Evolutionary conservation across 92 coral and sea anemone genomes (phyloP), one percentile per base, ranked within the genome.

Genomic region (Porites cylindrica): DNA sequence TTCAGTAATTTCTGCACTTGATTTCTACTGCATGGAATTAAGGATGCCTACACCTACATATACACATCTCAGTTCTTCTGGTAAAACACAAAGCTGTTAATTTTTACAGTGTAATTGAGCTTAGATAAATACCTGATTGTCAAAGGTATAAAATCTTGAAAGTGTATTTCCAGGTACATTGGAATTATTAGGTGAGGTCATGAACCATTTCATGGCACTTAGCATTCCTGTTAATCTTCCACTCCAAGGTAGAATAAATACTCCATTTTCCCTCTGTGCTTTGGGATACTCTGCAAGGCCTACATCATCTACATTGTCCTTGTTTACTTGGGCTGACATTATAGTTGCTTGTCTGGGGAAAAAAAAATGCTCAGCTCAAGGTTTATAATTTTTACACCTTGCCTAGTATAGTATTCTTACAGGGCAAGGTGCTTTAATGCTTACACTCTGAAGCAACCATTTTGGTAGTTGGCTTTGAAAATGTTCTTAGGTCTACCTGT

Each of bases 221-320:
- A 50, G 32, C 2, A 14, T 11, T 23, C 64, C 66, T 19, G 80
- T 32, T 2, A 16, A 24, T 60, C 13, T 26, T 51, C 73, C 81
- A 32, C 68, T 18, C 87, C 87, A 83, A 26, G 87, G 87, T 21
- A 83, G 10, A 20, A 2, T 5, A 75, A 73, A 83, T 0, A n/a
- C 53, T 63, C 87, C 87, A 62, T 75, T 83, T 52, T 83, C 87
- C 14, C 64, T 20, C 38, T 8, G 51, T 63, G 87, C 87, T 74
- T 62, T 21, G 21, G 87, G 87, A 53, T 83, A 83, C 18, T 83
- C 87, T 8, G 13, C 72, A n/a, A 13, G 20, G 47, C 62, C 86
- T 59, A 14, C 19, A 47, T 12, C 53, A 20, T 51, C 73, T 1
- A 29, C 29, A 20, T 12, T 24, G 20, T 26, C 62, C 14, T 19